Conservation (phyloP, 2,888 invertebrate species). For the Palloptera scutellata region DNA sequence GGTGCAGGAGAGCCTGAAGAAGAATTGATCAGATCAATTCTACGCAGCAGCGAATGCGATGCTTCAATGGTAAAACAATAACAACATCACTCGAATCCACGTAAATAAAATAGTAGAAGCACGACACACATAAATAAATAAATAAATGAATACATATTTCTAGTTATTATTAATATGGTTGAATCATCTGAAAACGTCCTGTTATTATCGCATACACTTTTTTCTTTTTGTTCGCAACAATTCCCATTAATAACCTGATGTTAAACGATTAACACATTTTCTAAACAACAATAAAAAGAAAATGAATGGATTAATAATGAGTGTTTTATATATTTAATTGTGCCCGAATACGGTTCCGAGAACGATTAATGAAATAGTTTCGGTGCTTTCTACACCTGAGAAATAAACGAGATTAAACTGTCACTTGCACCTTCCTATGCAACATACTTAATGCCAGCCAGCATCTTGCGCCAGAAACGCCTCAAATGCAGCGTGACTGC, state of each 20-base stretch:
- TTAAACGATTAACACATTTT: constrained; percentile 5
- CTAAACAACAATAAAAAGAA: constrained; percentile 14
- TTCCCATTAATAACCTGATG: constrained; percentile 14
- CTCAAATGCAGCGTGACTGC: too few relatives aligned
- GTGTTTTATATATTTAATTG: too few relatives aligned
- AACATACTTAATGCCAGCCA: too few relatives aligned
- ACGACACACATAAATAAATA: neutral
- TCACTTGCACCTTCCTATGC: too few relatives aligned
- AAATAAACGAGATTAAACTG: too few relatives aligned
- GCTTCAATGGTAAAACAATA: neutral
- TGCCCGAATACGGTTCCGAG: too few relatives aligned
- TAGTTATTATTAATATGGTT: constrained; percentile 20
- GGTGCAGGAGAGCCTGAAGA: constrained; percentile 61
- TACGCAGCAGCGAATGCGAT: neutral
- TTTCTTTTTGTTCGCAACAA: constrained; percentile 14
- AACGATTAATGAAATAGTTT: too few relatives aligned
- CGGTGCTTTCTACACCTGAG: too few relatives aligned
- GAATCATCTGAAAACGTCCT: constrained; percentile 33
- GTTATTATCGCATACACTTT: constrained; percentile 31
- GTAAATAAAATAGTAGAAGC: neutral
- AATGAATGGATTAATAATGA: neutral
- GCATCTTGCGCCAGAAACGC: too few relatives aligned
- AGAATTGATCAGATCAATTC: constrained; percentile 36
- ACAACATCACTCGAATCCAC: neutral
- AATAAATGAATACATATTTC: neutral